Base-by-base conservation (phyloP, 2,113 vertebrate genomes). In the Casuarius casuarius region DNA sequence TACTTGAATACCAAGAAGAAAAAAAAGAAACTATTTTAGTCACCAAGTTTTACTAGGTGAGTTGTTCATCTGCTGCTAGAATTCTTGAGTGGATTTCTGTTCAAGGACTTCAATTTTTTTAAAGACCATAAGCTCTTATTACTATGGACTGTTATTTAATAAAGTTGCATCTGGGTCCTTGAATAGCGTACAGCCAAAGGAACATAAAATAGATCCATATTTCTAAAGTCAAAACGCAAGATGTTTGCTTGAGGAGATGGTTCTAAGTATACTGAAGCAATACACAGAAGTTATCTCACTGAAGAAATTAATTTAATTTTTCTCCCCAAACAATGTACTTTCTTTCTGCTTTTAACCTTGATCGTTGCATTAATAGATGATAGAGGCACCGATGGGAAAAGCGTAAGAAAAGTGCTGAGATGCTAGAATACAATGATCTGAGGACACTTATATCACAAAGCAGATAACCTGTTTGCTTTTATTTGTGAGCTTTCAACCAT, bases 391-490 rank as follows among this genome's bases (percentile, higher is more conserved):
- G 78, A 94, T 87, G 93, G 94, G 92, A 86, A 82, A 42, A 83
- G 83, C 63, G 11, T 92, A 58, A 94, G 87, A 84, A 96, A 96
- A 97, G 78, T 88, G 91, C 93, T 94, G 95, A 97, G 89, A 61
- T 91, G 85, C 54, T 87, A 63, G 80, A 96, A 84, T 87, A 94
- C 75, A 83, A 51, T 70, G 77, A 94, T 95, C 82, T 94, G 83
- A 88, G 94, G 95, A 97, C 72, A 77, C 74, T 71, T 75, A 65
- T 25, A 66, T 72, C 89, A 88, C 35, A 61, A 73, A 74, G 63
- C 82, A 96, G 93, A 96, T 96, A 96, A 95, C 94, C 89, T 94
- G 92, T 94, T 97, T 96, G 95, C 95, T 96, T 95, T 92, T 96
- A 91, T 98, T 94, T 91, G 81, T 93, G 92, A 94, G 94, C 83